Evolutionary conservation across 2,113 vertebrate species (phyloP).

Genomic region (Hepsetus odoe): DNA sequence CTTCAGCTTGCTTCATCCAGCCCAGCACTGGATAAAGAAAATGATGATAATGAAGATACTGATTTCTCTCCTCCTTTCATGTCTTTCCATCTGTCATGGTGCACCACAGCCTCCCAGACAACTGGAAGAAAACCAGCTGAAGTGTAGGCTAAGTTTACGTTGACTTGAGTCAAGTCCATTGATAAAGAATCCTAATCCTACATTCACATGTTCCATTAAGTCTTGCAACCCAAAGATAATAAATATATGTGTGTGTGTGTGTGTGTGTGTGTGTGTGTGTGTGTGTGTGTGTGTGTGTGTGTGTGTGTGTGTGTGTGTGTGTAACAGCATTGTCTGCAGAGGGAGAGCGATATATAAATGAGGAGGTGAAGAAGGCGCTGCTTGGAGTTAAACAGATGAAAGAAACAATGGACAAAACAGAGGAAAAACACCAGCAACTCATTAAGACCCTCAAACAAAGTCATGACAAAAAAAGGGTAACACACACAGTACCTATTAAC

Average conservation of each 20-base stretch:
- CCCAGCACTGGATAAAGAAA: background rate
- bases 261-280: no score
- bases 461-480: slow-evolving; percentile 70
- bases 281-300: no score
- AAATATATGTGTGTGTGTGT: no score
- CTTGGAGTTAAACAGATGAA: slow-evolving; percentile 84
- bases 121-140: slow-evolving; percentile 62
- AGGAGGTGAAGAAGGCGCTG: slow-evolving; percentile 81
- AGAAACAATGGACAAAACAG: slow-evolving; percentile 79
- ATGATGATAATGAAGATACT: slow-evolving; percentile 71
- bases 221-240: no score
- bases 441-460: slow-evolving; percentile 83
- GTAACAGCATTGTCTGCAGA: slow-evolving; percentile 75
- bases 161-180: background rate
- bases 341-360: slow-evolving; percentile 72
- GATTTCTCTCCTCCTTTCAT: slow-evolving; percentile 63
- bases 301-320: slow-evolving; percentile 32
- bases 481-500: background rate
- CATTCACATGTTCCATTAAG: background rate
- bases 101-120: slow-evolving; percentile 63
- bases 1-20: background rate
- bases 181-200: background rate
- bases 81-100: slow-evolving; percentile 61
- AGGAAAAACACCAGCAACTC: slow-evolving; percentile 77
- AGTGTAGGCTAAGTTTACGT: slow-evolving; percentile 63